These are phyloP conservation scores for Macrotrachela quadricornifera DNA, from an alignment of 1,140 invertebrate species.

Conservation along the genomic window DNA sequence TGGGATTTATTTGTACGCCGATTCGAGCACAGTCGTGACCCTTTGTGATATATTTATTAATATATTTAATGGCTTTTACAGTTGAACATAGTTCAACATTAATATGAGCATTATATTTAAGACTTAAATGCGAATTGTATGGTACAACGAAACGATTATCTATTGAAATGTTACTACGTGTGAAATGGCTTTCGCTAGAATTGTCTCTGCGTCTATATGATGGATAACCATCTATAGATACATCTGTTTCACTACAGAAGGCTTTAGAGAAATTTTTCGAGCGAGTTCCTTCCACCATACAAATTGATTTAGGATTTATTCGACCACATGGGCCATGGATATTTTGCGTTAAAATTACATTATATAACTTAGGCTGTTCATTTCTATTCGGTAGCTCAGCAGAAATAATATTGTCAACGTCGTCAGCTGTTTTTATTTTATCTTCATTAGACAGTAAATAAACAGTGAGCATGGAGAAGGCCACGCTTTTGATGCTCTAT, in stretches of 20 bases:
- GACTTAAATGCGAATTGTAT: constrained; percentile 10
- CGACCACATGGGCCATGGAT: constrained; percentile 10
- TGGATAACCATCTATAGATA: constrained; percentile 27
- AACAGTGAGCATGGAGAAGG: constrained; percentile 22
- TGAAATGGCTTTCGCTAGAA: too few species aligned
- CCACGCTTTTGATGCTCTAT: constrained; percentile 25
- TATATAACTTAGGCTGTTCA: neutral
- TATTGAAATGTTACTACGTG: too few species aligned
- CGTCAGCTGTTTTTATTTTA: constrained; percentile 9
- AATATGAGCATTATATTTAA: constrained; percentile 9
- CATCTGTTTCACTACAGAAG: constrained; percentile 20
- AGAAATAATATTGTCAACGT: constrained; percentile 13
- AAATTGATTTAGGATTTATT: too few species aligned
- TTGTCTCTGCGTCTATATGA: constrained; percentile 19
- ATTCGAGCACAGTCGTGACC: constrained; percentile 1
- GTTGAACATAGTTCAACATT: constrained; percentile 13
- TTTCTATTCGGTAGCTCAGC: constrained; percentile 13
- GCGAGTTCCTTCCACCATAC: constrained; percentile 32
- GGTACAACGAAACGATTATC: constrained; percentile 13
- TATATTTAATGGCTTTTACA: constrained; percentile 12
- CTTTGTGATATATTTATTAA: constrained; percentile 12
- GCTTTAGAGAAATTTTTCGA: constrained; percentile 25
- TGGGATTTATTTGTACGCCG: too few species aligned
- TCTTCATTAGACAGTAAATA: constrained; percentile 16
- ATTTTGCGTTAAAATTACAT: neutral